Conservation (phyloP, 2,888 invertebrate genomes). For the Sicus ferrugineus region DNA sequence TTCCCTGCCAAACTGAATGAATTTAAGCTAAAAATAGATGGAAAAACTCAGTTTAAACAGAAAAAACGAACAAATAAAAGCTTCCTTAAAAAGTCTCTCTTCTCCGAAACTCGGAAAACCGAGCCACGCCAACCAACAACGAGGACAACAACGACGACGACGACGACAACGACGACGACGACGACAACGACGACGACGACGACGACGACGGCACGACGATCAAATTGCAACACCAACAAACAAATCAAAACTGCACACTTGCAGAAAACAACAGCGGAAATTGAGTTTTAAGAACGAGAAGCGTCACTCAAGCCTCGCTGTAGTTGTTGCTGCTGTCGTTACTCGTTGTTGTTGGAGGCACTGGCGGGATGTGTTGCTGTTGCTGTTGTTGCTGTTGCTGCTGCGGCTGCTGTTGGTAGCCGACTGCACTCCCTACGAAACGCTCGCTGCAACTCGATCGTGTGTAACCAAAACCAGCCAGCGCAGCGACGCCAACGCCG, state of each 20-base stretch:
- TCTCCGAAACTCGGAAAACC: no score
- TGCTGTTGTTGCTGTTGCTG: not conserved
- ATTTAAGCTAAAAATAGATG: no score
- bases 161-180: not conserved
- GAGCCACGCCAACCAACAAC: not conserved
- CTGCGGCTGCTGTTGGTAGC: not conserved
- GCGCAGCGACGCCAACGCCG: not conserved
- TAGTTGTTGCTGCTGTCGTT: not conserved
- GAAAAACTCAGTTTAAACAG: no score
- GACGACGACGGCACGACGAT: not conserved
- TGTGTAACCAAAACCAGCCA: not conserved
- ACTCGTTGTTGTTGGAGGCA: not conserved
- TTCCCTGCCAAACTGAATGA: no score
- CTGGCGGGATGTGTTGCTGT: no score
- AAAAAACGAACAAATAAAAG: no score
- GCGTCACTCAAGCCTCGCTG: not conserved
- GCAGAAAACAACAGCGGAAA: slow-evolving; percentile 18
- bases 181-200: not conserved
- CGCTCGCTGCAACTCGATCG: slow-evolving; percentile 8
- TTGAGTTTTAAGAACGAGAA: slow-evolving; percentile 7
- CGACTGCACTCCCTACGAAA: not conserved
- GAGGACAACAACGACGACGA: not conserved
- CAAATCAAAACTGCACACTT: slow-evolving; percentile 17
- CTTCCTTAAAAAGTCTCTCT: no score
- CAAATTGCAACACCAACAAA: slow-evolving; percentile 13